Evolutionary conservation across 2,888 invertebrate genomes (phyloP), one percentile per base, ranked within the genome.

Genomic region (Lumbricus terrestris): DNA sequence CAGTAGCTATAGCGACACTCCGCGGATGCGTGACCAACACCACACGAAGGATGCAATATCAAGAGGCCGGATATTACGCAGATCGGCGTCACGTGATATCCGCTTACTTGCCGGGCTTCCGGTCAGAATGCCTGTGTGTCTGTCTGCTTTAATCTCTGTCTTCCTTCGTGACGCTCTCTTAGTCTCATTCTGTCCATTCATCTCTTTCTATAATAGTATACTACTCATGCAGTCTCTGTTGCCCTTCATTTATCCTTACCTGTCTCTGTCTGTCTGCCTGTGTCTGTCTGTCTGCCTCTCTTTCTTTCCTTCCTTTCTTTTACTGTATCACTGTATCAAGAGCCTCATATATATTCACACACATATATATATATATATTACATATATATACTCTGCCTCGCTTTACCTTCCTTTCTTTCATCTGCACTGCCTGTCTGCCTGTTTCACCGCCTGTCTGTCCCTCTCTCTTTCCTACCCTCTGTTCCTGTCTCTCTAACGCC

Each of bases 31-130:
- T 69, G 69, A 69, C 69, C 69, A 11, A 69, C 29, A n/a, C 69
- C 69, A n/a, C n/a, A 69, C n/a, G 69, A n/a, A 69, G 69, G 69
- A 69, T 69, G 69, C 69, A 69, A 69, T 69, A 37, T 35, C 85
- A 85, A 85, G 37, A 85, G 37, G 23, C 85, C 85, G 85, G 85
- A 85, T 85, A 37, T 85, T 85, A 37, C 83, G 34, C 83, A 83
- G 34, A 35, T 37, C 35, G 35, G 18, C 18, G 37, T 85, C 35
- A 85, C 34, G 85, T 85, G 35, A 85, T 37, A 35, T 85, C 85
- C 85, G 35, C 37, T 85, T 85, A 35, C 35, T 37, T 85, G 13
- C n/a, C 85, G 2, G 35, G 37, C 85, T 37, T 85, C 85, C 85
- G 85, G 35, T 85, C 23, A 35, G 35, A 18, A 33, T 35, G 34